phyloP scores from a whole-genome alignment of 1,140 invertebrate genomes.

The Drosophila watanabei region DNA sequence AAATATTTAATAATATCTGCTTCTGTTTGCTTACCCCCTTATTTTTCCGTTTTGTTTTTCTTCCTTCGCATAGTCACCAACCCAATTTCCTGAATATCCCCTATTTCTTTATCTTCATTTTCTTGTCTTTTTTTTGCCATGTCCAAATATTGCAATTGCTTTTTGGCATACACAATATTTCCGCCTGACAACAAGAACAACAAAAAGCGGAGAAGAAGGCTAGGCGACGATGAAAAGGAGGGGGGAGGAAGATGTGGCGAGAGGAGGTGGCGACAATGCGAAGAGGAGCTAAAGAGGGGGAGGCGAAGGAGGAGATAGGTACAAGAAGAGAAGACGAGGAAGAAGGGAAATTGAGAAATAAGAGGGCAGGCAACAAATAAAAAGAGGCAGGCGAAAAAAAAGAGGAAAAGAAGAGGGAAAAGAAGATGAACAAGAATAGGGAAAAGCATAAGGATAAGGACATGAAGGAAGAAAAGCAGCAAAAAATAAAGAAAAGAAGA shows the following conservation, averaged over 20 bases:
- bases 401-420: neutral
- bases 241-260: neutral
- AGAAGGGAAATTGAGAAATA: neutral
- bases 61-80: neutral
- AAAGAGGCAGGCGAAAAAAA: neutral
- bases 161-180: conserved; percentile 49
- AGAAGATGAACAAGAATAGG: neutral
- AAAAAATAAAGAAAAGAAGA: neutral
- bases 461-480: neutral
- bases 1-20: neutral
- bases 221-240: neutral
- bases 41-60: neutral
- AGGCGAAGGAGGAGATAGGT: neutral
- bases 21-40: neutral
- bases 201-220: neutral
- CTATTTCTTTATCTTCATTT: neutral
- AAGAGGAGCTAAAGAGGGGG: neutral
- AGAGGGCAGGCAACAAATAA: neutral
- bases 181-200: conserved; percentile 33
- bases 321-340: too few species aligned
- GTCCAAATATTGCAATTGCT: conserved; percentile 46
- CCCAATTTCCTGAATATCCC: conserved; percentile 4
- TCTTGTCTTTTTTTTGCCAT: conserved; percentile 1
- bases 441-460: neutral
- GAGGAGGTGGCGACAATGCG: neutral